Conservation (phyloP, 2,797 vertebrate species). For the Sebastes hopkinsi region DNA sequence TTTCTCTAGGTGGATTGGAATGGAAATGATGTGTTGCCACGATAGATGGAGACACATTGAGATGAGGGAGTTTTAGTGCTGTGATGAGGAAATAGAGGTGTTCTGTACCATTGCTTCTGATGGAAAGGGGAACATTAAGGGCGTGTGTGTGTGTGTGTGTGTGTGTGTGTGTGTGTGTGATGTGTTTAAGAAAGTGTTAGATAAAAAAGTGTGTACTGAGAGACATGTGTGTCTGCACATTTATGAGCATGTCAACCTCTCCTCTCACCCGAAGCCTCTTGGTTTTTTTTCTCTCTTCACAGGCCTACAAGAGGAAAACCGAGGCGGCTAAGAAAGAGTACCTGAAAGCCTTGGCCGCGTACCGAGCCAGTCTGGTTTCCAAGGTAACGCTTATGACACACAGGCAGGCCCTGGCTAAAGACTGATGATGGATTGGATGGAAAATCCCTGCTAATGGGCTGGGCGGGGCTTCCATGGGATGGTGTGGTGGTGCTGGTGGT, state of each 20-base stretch:
- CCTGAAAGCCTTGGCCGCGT: conserved; percentile 97
- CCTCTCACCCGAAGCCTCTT: conserved; percentile 63
- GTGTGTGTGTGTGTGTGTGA: conserved; percentile 2
- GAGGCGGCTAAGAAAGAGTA: conserved; percentile 99
- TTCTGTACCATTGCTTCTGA: conserved; percentile 79
- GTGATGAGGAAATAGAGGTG: conserved; percentile 80
- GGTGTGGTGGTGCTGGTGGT: conserved; percentile 20
- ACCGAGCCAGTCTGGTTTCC: conserved; percentile 98
- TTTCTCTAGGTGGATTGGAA: conserved; percentile 82
- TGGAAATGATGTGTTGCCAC: conserved; percentile 79
- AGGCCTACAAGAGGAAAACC: conserved; percentile 99
- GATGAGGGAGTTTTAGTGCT: conserved; percentile 79
- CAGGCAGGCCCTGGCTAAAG: conserved; percentile 62
- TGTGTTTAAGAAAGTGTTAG: conserved; percentile 46
- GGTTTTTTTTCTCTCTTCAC: conserved; percentile 69
- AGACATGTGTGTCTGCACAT: conserved; percentile 31
- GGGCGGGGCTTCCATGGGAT: conserved; percentile 66
- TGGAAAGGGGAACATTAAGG: conserved; percentile 70
- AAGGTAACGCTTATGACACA: conserved; percentile 90
- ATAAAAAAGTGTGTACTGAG: conserved; percentile 15
- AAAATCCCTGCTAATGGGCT: conserved; percentile 77
- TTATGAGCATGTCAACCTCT: conserved; percentile 57
- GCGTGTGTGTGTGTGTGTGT: conserved; percentile 19
- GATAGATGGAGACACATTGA: conserved; percentile 76
- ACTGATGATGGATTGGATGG: conserved; percentile 79